Base-by-base conservation (phyloP, 2,888 invertebrate species). In the Ctena decussata region DNA sequence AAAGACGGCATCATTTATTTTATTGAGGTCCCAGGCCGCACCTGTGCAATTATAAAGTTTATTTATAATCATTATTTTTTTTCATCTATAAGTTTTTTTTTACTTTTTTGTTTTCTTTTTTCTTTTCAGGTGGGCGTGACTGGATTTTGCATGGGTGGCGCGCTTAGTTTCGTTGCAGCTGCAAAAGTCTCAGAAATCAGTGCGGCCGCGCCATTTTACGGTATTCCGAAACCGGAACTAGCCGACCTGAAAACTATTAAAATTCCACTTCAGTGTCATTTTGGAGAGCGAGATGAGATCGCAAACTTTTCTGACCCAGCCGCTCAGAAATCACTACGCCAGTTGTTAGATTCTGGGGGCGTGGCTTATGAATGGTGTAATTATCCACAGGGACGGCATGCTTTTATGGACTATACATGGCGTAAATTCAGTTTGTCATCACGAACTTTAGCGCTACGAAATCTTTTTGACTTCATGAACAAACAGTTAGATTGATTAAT, bases 61-160 rank as follows among this genome's bases (percentile, higher is more conserved):
- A n/a, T n/a, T n/a, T n/a, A n/a, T n/a, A n/a, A n/a, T n/a, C n/a
- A n/a, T n/a, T n/a, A n/a, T n/a, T n/a, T n/a, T n/a, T n/a, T n/a
- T n/a, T n/a, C n/a, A n/a, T n/a, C n/a, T n/a, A n/a, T n/a, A n/a
- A n/a, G n/a, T n/a, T n/a, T n/a, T n/a, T n/a, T n/a, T n/a, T n/a
- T n/a, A n/a, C n/a, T n/a, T n/a, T n/a, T n/a, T n/a, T n/a, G n/a
- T n/a, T n/a, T n/a, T n/a, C n/a, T n/a, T n/a, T n/a, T n/a, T n/a
- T n/a, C n/a, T n/a, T 71, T 80, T 15, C 69, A 93, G 89, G 93
- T 94, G 37, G 94, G 94, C 2, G 94, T 94, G 18, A 93, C 93
- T 0, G 94, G 94, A 11, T 94, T 94, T 88, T 94, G 94, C 79
- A 94, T 94, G 94, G 94, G 94, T 24, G 94, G 94, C 1, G 94